Percentiles rank a stretch among this genome's conserved stretches.
Conservation (phyloP, 2,797 vertebrate species). For the Bovichtus diacanthus region DNA sequence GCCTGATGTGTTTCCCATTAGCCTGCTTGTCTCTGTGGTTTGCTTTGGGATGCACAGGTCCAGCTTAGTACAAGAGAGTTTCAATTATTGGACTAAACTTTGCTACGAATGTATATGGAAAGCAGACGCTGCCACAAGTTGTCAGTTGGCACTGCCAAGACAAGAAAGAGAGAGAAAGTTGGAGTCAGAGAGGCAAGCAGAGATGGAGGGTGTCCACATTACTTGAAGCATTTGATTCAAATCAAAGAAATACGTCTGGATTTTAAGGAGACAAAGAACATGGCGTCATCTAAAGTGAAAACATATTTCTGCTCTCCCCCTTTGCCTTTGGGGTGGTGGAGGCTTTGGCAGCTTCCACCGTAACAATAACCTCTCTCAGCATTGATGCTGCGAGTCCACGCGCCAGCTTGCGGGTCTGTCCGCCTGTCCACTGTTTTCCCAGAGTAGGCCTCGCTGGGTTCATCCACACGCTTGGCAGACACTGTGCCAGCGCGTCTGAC, state of each 20-base stretch:
- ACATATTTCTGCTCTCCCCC: constrained; percentile 71
- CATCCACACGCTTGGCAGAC: constrained; percentile 68
- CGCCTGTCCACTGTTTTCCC: constrained; percentile 62
- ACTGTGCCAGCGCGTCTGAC: constrained; percentile 60
- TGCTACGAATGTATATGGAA: constrained; percentile 74
- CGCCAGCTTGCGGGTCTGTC: constrained; percentile 59
- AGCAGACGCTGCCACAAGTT: constrained; percentile 68
- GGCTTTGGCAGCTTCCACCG: constrained; percentile 72
- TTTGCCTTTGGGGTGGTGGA: constrained; percentile 72
- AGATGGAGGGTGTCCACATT: constrained; percentile 55
- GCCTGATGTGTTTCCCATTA: constrained; percentile 80
- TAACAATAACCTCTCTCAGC: constrained; percentile 73
- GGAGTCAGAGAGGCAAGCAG: constrained; percentile 36
- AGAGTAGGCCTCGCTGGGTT: constrained; percentile 60
- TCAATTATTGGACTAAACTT: constrained; percentile 73
- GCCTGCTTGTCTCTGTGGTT: constrained; percentile 78
- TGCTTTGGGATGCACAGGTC: constrained; percentile 75
- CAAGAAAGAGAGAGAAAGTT: constrained; percentile 32
- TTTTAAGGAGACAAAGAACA: constrained; percentile 71
- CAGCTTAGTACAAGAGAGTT: constrained; percentile 72
- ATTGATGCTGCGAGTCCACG: constrained; percentile 68
- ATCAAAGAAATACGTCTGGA: constrained; percentile 68
- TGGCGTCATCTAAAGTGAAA: constrained; percentile 79
- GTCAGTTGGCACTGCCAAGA: constrained; percentile 66
- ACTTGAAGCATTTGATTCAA: constrained; percentile 73